A percentile compares a stretch with the other conserved stretches of the same genome.
These are phyloP conservation scores for Thalpophila matura DNA, from an alignment of 2,888 invertebrate species.

Conservation along the genomic window DNA sequence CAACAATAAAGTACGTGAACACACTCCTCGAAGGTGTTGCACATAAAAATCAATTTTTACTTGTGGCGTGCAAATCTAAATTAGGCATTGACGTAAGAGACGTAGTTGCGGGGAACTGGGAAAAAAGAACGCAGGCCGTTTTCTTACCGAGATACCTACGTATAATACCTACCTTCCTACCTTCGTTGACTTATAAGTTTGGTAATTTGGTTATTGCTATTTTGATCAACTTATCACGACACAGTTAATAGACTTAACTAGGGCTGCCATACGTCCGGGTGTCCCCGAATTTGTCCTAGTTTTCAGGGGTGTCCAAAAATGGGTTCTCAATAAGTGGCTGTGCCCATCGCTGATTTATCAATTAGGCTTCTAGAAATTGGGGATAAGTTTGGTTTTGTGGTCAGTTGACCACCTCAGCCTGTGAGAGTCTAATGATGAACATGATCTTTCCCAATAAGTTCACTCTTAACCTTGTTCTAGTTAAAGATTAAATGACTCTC, in stretches of 20 bases:
- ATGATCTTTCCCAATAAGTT: neutral
- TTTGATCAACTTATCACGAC: too few species aligned
- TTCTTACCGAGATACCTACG: too few species aligned
- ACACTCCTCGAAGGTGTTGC: neutral
- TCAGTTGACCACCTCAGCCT: neutral
- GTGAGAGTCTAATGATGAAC: neutral
- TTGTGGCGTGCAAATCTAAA: constrained; percentile 16
- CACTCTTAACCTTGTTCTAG: neutral
- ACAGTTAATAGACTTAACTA: too few species aligned
- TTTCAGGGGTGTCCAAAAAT: too few species aligned
- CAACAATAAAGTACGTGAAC: constrained; percentile 39
- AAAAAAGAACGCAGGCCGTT: constrained; percentile 1
- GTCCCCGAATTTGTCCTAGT: too few species aligned
- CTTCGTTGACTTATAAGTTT: too few species aligned
- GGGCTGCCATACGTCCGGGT: too few species aligned
- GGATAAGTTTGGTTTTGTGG: neutral
- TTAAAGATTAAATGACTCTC: neutral
- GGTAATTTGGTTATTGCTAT: too few species aligned
- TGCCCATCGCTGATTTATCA: too few species aligned
- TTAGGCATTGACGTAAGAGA: constrained; percentile 33
- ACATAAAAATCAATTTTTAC: constrained; percentile 40
- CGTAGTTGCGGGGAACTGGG: neutral
- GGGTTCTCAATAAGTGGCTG: too few species aligned
- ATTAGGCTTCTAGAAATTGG: neutral
- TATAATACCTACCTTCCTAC: too few species aligned